Evolutionary conservation across 2,888 invertebrate species (phyloP), one percentile per base, ranked within the genome.

Genomic region (Melipona beecheii): DNA sequence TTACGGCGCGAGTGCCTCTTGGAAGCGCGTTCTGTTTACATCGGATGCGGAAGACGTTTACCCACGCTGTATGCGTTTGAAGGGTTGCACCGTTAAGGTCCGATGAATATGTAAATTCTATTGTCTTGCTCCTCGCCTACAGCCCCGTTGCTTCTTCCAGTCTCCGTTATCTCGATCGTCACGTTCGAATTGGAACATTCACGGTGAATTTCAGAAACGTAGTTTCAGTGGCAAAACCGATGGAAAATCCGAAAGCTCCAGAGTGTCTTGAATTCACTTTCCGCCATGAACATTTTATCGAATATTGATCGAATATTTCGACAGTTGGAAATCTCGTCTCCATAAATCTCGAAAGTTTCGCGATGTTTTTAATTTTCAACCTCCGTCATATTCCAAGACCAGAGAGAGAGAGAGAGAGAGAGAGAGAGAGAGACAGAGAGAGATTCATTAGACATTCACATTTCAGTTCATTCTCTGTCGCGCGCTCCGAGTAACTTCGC

Each of bases 71-170:
- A 75, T 81, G 79, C 79, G 81, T 82, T 87, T 74, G 78, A 78
- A 88, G 81, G 85, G 89, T 81, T 76, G 85, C 73, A 65, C 75
- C 86, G 84, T 83, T 89, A 86, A 86, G 82, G 83, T 85, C 80
- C 87, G 89, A 90, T 90, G 89, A 90, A 89, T 89, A 89, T 89
- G 89, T 88, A 89, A 84, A 89, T 89, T 82, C 85, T 75, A 86
- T 88, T 84, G 87, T 84, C 86, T 81, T 75, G 65, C 72, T 70
- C 72, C 70, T 68, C 65, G 78, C 75, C 50, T 5, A 65, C 60
- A 68, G 31, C 21, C 52, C 19, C 15, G 15, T n/a, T 31, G 31
- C 64, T 74, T 74, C 77, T 75, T 56, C 64, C 6, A 54, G 60
- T 62, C 58, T 17, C 52, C 65, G 70, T 64, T 84, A 83, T 78